Evolutionary conservation across 2,888 invertebrate species (phyloP).

Genomic region (Malachius bipustulatus): DNA sequence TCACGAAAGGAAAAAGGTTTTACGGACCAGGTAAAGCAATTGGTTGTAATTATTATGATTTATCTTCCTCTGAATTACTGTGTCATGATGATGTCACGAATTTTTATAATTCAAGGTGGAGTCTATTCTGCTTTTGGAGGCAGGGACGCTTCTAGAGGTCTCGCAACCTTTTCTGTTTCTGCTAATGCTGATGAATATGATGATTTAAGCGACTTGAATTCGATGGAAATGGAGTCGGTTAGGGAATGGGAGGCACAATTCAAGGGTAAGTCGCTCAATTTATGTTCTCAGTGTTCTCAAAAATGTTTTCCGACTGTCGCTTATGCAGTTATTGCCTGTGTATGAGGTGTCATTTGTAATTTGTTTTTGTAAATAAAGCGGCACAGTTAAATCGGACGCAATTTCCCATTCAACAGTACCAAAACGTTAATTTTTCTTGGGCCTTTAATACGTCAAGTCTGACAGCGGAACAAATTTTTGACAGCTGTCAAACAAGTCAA

Average conservation of each 20-base stretch:
- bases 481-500: no score
- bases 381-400: no score
- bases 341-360: no score
- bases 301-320: no score
- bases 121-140: slow-evolving; percentile 93
- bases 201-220: slow-evolving; percentile 86
- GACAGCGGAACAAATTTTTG: no score
- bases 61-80: background rate
- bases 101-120: slow-evolving; percentile 50
- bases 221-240: slow-evolving; percentile 89
- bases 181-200: slow-evolving; percentile 78
- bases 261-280: no score
- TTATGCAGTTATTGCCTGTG: no score
- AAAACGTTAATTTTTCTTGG: no score
- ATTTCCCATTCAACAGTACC: no score
- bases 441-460: no score
- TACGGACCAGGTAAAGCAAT: slow-evolving; percentile 78
- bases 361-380: no score
- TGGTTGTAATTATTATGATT: background rate
- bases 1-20: slow-evolving; percentile 77
- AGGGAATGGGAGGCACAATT: slow-evolving; percentile 97
- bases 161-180: slow-evolving; percentile 85
- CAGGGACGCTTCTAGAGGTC: slow-evolving; percentile 85
- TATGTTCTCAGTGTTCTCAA: no score
- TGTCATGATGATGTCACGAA: background rate